phyloP scores from a whole-genome alignment of 2,888 invertebrate species.

The Parnassius apollo region DNA sequence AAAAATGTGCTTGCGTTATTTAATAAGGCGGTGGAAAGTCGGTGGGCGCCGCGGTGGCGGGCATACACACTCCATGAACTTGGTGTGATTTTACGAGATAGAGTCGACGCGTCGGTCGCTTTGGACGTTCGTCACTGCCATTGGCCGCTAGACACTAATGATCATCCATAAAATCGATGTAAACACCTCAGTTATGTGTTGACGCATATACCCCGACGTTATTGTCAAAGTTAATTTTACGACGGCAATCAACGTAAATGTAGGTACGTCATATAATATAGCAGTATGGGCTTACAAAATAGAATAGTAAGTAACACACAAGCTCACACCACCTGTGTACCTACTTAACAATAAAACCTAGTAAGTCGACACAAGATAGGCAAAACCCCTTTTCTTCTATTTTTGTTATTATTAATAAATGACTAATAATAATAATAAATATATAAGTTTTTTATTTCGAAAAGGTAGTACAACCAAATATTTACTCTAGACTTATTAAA shows the following conservation, averaged over 20 bases:
- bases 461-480: too few relatives aligned
- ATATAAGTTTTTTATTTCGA: too few relatives aligned
- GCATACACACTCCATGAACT: constrained; percentile 63
- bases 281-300: too few relatives aligned
- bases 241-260: constrained; percentile 28
- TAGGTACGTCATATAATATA: background rate
- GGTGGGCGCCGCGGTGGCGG: constrained; percentile 51
- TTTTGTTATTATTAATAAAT: too few relatives aligned
- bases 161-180: constrained; percentile 55
- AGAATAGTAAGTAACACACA: too few relatives aligned
- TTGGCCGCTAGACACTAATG: constrained; percentile 45
- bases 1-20: constrained; percentile 75
- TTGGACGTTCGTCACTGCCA: constrained; percentile 28
- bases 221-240: constrained; percentile 27
- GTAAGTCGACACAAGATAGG: too few relatives aligned
- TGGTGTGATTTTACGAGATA: constrained; percentile 44
- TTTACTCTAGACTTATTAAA: too few relatives aligned
- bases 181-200: constrained; percentile 50
- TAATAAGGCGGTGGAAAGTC: constrained; percentile 66
- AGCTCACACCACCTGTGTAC: too few relatives aligned
- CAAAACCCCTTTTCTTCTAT: too few relatives aligned
- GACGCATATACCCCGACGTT: constrained; percentile 34
- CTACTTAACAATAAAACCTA: too few relatives aligned
- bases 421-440: too few relatives aligned
- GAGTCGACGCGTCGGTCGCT: constrained; percentile 31